A percentile compares a stretch with the other conserved stretches of the same genome.
These are phyloP conservation scores for Drosophila ambigua DNA, from an alignment of 1,140 invertebrate species.

Conservation along the genomic window DNA sequence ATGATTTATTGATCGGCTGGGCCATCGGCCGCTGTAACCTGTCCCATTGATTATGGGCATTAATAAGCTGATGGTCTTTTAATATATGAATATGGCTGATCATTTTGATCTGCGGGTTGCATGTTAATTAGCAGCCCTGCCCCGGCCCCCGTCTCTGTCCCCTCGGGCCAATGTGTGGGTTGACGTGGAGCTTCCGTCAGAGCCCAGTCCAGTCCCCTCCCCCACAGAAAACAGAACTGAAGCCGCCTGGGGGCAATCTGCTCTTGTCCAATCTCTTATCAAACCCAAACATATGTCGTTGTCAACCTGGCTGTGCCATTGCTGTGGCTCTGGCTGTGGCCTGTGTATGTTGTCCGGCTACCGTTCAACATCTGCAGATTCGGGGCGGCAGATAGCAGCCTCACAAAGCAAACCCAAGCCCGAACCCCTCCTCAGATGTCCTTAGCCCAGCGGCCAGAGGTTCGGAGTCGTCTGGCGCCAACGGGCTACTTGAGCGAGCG, in stretches of 20 bases:
- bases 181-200: conserved; percentile 26
- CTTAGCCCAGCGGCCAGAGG: conserved; percentile 4
- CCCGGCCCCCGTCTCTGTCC: neutral
- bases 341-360: conserved; percentile 43
- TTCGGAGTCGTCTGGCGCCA: conserved; percentile 53
- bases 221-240: neutral
- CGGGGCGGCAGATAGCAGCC: conserved; percentile 59
- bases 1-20: conserved; percentile 75
- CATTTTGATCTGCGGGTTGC: conserved; percentile 29
- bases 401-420: conserved; percentile 28
- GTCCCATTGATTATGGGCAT: conserved; percentile 60
- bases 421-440: conserved; percentile 17
- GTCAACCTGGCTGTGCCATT: conserved; percentile 20
- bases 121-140: conserved; percentile 57
- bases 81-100: conserved; percentile 54
- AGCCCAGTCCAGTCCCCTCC: conserved; percentile 21
- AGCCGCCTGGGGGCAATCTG: conserved; percentile 9
- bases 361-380: conserved; percentile 53
- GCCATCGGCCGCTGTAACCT: conserved; percentile 23
- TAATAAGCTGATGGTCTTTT: conserved; percentile 72
- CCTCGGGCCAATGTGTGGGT: conserved; percentile 4
- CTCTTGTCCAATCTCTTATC: conserved; percentile 59
- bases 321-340: no score
- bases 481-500: conserved; percentile 43
- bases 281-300: conserved; percentile 61